Evolutionary conservation across 2,888 invertebrate genomes (phyloP), one percentile per base, ranked within the genome.

Genomic region (Lithophane semibrunnea): DNA sequence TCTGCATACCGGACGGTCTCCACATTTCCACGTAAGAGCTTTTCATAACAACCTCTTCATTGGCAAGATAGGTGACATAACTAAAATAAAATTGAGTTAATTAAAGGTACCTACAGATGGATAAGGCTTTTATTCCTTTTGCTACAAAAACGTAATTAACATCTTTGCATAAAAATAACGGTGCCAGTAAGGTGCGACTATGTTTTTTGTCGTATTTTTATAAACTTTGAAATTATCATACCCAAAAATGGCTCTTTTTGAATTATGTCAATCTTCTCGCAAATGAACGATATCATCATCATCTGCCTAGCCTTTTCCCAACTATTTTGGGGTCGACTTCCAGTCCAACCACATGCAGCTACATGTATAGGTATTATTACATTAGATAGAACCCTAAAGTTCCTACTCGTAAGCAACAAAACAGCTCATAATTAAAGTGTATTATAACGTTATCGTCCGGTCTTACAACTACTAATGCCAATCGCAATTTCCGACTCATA

Each of bases 401-500:
- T 29, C 5, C 47, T 5, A 16, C 24, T 64, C 21, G 67, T 71
- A 47, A 37, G 44, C 37, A 77, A 64, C 52, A 63, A 83, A 75
- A 68, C 37, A 56, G 61, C 69, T 52, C 60, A 81, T 80, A 47
- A 77, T 85, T 79, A 71, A 77, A 78, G 61, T 77, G 37, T 61
- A 76, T 77, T 84, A 77, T 80, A 85, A 73, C 63, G 63, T 81
- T 85, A 83, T 75, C 77, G 81, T 58, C 64, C 69, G 29, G 76
- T 82, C 76, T 80, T 79, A 86, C 87, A 91, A 90, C 89, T 90
- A 86, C 86, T 92, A 91, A 91, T 90, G 88, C 86, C 82, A 85
- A 89, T 88, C 82, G 89, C 88, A 88, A 91, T 90, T 91, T 90
- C 91, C 85, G 77, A 85, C 79, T 85, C 78, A 90, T 92, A 91